phyloP scores from a whole-genome alignment of 2,888 invertebrate genomes.

The Drosophila suboccidentalis region DNA sequence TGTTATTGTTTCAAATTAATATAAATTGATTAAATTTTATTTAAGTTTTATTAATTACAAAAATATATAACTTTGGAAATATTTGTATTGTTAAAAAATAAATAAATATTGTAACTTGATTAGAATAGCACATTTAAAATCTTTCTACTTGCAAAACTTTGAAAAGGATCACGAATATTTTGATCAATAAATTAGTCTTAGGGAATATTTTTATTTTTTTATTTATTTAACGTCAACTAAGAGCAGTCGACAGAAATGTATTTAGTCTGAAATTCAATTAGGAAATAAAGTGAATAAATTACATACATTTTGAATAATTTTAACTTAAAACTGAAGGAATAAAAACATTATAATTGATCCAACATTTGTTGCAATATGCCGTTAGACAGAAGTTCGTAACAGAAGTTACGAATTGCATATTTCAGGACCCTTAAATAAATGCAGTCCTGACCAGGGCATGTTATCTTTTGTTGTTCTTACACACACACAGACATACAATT shows the following conservation, averaged over 20 bases:
- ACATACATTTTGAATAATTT: no score
- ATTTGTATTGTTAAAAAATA: no score
- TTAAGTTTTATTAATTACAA: neutral
- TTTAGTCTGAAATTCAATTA: no score
- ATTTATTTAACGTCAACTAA: no score
- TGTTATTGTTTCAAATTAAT: neutral
- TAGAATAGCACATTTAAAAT: no score
- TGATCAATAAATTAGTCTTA: no score
- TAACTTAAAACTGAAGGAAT: no score
- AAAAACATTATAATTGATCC: neutral
- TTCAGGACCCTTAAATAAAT: conserved; percentile 25
- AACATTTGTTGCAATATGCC: neutral
- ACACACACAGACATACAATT: neutral
- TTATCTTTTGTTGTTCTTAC: conserved; percentile 26
- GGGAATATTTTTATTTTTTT: no score
- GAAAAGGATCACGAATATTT: neutral
- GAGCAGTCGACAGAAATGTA: no score
- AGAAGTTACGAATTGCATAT: conserved; percentile 6
- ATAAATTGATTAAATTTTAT: neutral
- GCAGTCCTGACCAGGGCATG: conserved; percentile 27
- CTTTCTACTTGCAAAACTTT: neutral
- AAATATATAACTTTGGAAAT: neutral
- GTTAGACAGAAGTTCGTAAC: conserved; percentile 10
- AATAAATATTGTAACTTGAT: no score
- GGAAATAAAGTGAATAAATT: no score